Conservation (phyloP, 2,113 vertebrate genomes). For the Taurulus bubalis region DNA sequence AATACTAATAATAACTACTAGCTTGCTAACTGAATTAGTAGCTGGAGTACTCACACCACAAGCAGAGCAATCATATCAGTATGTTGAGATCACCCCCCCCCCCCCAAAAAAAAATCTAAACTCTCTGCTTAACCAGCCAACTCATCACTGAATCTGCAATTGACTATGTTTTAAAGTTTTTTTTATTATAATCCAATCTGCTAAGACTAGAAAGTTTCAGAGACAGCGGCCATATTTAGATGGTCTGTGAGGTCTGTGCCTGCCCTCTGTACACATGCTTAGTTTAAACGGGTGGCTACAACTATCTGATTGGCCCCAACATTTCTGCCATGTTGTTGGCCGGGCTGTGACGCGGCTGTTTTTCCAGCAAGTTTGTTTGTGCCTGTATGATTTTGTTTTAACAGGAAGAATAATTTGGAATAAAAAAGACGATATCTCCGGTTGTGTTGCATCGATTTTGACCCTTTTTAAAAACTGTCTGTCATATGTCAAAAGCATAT, state of each 20-base stretch:
- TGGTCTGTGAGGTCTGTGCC: not conserved
- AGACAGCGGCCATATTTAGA: not conserved
- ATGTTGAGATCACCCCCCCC: not conserved
- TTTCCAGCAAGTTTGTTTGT: no score
- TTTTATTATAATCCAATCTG: not conserved
- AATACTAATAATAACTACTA: slow-evolving; percentile 23
- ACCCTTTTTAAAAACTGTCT: no score
- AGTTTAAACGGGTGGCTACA: no score
- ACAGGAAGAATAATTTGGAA: no score
- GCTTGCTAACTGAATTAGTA: not conserved
- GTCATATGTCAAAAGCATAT: no score
- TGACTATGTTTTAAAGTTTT: not conserved
- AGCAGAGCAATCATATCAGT: not conserved
- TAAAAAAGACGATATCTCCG: no score
- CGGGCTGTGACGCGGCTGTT: no score
- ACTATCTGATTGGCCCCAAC: no score
- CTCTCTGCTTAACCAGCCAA: not conserved
- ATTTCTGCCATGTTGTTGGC: not conserved
- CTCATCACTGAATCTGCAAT: not conserved
- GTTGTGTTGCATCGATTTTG: no score
- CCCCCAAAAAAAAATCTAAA: no score
- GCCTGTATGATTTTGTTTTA: no score
- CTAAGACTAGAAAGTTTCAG: not conserved
- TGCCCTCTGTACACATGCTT: not conserved
- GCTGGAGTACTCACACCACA: not conserved